These are phyloP conservation scores for Drosophila leontia DNA, from an alignment of 1,140 invertebrate species.

Conservation along the genomic window DNA sequence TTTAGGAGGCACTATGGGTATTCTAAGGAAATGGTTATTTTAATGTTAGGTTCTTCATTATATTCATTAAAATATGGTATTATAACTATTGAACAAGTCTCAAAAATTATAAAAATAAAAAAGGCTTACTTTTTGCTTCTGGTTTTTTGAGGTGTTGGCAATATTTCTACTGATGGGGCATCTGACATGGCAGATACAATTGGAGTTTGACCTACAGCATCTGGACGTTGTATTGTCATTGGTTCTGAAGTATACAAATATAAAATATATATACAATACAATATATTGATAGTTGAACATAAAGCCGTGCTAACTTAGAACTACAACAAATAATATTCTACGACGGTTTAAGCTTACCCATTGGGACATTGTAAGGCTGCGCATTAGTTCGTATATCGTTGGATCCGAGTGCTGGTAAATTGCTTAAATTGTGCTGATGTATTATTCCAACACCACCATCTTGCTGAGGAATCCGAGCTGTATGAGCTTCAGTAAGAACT, in stretches of 20 bases:
- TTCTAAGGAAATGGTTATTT: conserved; percentile 26
- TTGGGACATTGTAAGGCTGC: conserved; percentile 33
- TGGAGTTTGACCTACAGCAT: conserved; percentile 59
- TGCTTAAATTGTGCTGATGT: conserved; percentile 20
- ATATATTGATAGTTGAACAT: neutral
- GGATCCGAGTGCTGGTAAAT: conserved; percentile 20
- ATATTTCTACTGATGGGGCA: conserved; percentile 82
- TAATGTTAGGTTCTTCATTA: neutral
- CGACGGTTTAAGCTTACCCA: neutral
- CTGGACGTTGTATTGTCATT: conserved; percentile 46
- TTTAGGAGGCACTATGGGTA: conserved; percentile 63
- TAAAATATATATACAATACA: neutral
- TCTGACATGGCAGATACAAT: conserved; percentile 80
- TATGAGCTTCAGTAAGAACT: conserved; percentile 35
- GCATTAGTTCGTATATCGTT: conserved; percentile 35
- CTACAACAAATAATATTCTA: neutral
- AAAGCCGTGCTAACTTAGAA: neutral
- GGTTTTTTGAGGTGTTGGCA: conserved; percentile 66
- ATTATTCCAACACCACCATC: conserved; percentile 22
- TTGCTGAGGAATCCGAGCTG: conserved; percentile 39
- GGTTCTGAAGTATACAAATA: conserved; percentile 41
- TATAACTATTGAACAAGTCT: neutral
- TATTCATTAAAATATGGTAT: neutral
- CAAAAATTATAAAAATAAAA: neutral
- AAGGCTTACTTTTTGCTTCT: conserved; percentile 75